phyloP scores from a whole-genome alignment of 2,888 invertebrate genomes.

The Polydrusus tereticollis region DNA sequence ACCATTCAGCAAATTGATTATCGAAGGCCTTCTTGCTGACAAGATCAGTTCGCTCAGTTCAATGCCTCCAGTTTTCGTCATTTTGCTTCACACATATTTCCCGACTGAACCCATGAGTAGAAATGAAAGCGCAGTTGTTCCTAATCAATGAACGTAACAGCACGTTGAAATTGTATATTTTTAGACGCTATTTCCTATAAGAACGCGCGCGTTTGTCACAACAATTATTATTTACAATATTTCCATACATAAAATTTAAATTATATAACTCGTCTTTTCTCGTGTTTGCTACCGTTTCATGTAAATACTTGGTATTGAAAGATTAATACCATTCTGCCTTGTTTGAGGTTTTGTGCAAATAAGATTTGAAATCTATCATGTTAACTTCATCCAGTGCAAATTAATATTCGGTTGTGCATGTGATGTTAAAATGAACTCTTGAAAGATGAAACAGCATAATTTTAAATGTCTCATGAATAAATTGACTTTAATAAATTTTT shows the following conservation, averaged over 20 bases:
- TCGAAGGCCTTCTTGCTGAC: background rate
- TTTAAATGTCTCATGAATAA: background rate
- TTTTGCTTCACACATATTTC: background rate
- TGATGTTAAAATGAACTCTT: background rate
- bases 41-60: background rate
- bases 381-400: conserved; percentile 1
- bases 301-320: too few relatives aligned
- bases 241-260: background rate
- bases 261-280: background rate
- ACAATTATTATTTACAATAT: background rate
- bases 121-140: conserved; percentile 11
- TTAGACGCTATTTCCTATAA: background rate
- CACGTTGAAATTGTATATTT: conserved; percentile 9
- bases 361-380: background rate
- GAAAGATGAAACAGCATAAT: background rate
- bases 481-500: too few relatives aligned
- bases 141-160: conserved; percentile 1
- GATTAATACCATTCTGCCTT: too few relatives aligned
- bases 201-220: background rate
- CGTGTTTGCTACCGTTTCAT: background rate
- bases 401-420: background rate
- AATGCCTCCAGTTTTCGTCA: background rate
- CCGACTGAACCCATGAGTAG: background rate
- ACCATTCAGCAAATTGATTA: background rate
- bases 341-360: background rate